Evolutionary conservation across 2,888 invertebrate genomes (phyloP).

Genomic region (Myopa tessellatipennis): DNA sequence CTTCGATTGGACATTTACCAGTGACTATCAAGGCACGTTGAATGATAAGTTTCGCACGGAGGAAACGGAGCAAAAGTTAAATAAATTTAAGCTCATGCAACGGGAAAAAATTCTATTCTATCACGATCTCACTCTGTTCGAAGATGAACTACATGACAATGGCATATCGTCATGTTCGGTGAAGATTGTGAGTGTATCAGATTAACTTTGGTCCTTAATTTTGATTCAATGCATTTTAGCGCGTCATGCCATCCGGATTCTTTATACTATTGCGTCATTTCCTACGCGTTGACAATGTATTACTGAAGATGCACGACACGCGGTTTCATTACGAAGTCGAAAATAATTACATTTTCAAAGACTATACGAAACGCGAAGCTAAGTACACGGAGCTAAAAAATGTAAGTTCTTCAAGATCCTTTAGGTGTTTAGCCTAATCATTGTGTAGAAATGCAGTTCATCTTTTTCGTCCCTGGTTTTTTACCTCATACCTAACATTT

Average conservation of each 20-base stretch:
- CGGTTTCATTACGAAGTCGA: slow-evolving; percentile 84
- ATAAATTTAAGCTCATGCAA: slow-evolving; percentile 87
- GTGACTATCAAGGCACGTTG: slow-evolving; percentile 88
- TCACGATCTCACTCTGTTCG: slow-evolving; percentile 92
- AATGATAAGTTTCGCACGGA: slow-evolving; percentile 73
- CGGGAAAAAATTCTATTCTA: slow-evolving; percentile 94
- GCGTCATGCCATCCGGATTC: slow-evolving; percentile 96
- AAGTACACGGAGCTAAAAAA: slow-evolving; percentile 75
- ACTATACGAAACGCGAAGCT: slow-evolving; percentile 84
- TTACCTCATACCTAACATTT: too few relatives aligned
- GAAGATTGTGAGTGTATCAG: slow-evolving; percentile 83
- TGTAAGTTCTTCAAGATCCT: slow-evolving; percentile 66
- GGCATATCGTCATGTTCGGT: slow-evolving; percentile 91
- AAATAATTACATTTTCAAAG: slow-evolving; percentile 82
- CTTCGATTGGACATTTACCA: slow-evolving; percentile 98
- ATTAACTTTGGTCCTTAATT: slow-evolving; percentile 1
- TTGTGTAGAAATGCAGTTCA: too few relatives aligned
- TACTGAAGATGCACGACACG: slow-evolving; percentile 89
- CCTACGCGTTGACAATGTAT: slow-evolving; percentile 92
- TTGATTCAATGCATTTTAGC: slow-evolving; percentile 71
- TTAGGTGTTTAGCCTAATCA: too few relatives aligned
- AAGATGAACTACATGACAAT: slow-evolving; percentile 98
- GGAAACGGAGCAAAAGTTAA: slow-evolving; percentile 80
- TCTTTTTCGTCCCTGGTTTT: too few relatives aligned
- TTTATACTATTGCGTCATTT: slow-evolving; percentile 92